A percentile compares a stretch with the other conserved stretches of the same genome.
phyloP scores from a whole-genome alignment of 2,113 vertebrate species.

The Dascyllus trimaculatus region DNA sequence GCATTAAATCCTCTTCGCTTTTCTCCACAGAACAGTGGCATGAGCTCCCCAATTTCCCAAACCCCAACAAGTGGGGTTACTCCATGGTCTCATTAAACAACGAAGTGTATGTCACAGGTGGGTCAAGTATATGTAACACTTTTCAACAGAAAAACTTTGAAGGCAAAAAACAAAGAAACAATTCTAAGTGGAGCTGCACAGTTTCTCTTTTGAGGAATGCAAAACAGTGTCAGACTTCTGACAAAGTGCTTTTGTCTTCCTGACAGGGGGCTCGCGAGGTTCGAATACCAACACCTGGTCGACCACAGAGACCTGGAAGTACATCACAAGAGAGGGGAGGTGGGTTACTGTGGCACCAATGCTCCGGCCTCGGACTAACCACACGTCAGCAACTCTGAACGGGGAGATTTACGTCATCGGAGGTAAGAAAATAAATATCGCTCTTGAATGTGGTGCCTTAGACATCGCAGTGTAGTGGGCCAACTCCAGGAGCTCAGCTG shows the following conservation, averaged over 20 bases:
- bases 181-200: background rate
- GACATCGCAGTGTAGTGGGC: slow-evolving; percentile 34
- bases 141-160: slow-evolving; percentile 7
- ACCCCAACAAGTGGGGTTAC: slow-evolving; percentile 98
- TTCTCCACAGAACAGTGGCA: slow-evolving; percentile 89
- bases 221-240: slow-evolving; percentile 31
- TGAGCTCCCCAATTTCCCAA: slow-evolving; percentile 93
- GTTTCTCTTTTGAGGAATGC: slow-evolving; percentile 19
- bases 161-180: background rate
- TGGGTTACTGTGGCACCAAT: slow-evolving; percentile 93
- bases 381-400: slow-evolving; percentile 89
- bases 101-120: slow-evolving; percentile 94
- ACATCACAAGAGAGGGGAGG: slow-evolving; percentile 87
- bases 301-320: slow-evolving; percentile 94
- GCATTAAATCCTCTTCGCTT: slow-evolving; percentile 6
- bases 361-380: slow-evolving; percentile 94
- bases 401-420: slow-evolving; percentile 96
- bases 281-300: slow-evolving; percentile 94
- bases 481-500: slow-evolving; percentile 20
- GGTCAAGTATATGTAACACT: slow-evolving; percentile 35
- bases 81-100: slow-evolving; percentile 93
- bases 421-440: slow-evolving; percentile 84
- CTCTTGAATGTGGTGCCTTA: slow-evolving; percentile 24
- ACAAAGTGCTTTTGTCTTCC: slow-evolving; percentile 29
- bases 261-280: slow-evolving; percentile 93